Conservation (phyloP, 2,113 vertebrate species). For the Myotis lucifugus region DNA sequence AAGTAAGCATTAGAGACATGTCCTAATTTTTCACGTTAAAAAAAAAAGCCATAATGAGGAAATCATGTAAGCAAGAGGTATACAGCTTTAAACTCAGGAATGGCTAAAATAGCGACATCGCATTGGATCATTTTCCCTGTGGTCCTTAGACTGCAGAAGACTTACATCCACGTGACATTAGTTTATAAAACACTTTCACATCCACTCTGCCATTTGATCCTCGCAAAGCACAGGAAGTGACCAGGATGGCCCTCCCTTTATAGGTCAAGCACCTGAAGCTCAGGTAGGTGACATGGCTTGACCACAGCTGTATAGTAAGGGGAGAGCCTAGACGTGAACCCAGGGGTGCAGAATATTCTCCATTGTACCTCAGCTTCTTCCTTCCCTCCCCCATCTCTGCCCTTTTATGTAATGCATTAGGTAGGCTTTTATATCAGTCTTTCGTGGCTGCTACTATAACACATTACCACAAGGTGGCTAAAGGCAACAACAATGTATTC, state of each 20-base stretch:
- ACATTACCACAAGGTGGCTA: not conserved
- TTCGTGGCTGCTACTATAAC: not conserved
- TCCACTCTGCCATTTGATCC: not conserved
- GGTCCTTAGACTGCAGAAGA: not conserved
- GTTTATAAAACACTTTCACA: not conserved
- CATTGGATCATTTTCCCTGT: not conserved
- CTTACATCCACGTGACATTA: not conserved
- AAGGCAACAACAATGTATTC: not conserved
- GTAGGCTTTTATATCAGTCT: not conserved
- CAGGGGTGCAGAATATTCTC: not conserved
- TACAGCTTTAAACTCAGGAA: conserved; percentile 41
- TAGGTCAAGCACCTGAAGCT: not conserved
- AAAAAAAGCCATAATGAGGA: conserved; percentile 16
- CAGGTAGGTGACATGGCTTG: not conserved
- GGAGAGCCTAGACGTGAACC: not conserved
- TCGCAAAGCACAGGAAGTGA: rapidly evolving
- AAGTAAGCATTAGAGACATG: conserved; percentile 57
- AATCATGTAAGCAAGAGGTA: not conserved
- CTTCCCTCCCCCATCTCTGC: not conserved
- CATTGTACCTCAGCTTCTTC: not conserved
- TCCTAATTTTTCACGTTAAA: conserved; percentile 48
- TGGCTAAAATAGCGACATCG: not conserved
- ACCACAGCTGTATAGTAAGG: not conserved
- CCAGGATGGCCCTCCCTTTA: not conserved
- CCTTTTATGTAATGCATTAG: not conserved